phyloP scores from a whole-genome alignment of 2,888 invertebrate genomes.

The Odontothrips loti region DNA sequence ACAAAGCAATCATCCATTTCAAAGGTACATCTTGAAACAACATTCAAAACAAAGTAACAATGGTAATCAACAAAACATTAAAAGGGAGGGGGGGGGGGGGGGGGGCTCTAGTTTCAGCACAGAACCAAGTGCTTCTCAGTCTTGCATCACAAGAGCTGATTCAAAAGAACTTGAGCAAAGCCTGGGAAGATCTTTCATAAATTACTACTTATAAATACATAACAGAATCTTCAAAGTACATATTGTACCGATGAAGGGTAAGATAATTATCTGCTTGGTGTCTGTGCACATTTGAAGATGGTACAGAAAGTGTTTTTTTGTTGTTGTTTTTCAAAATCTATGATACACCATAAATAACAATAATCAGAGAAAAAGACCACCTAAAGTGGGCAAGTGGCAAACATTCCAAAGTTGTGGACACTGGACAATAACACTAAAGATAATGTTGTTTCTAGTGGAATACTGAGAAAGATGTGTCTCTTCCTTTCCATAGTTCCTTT shows the following conservation, averaged over 20 bases:
- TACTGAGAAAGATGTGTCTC: no score
- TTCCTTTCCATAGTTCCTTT: no score
- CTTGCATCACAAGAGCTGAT: constrained; percentile 9
- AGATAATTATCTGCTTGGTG: not conserved
- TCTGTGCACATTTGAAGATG: not conserved
- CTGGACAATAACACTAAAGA: no score
- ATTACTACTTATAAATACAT: not conserved
- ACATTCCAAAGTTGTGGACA: no score
- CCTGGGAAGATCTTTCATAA: not conserved
- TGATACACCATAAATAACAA: no score
- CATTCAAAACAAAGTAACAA: not conserved
- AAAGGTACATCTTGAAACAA: no score
- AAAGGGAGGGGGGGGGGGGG: not conserved
- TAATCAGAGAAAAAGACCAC: no score
- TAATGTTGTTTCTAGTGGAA: no score
- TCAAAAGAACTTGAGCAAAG: constrained; percentile 1
- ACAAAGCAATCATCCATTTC: no score
- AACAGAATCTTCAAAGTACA: not conserved
- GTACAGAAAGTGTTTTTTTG: not conserved
- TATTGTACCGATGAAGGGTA: not conserved
- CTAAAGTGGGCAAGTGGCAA: no score
- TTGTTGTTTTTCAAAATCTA: not conserved
- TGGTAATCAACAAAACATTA: not conserved
- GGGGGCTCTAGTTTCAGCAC: not conserved
- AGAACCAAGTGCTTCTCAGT: not conserved